Evolutionary conservation across 2,113 vertebrate species (phyloP).

Genomic region (Rhynchopsitta pachyrhyncha): DNA sequence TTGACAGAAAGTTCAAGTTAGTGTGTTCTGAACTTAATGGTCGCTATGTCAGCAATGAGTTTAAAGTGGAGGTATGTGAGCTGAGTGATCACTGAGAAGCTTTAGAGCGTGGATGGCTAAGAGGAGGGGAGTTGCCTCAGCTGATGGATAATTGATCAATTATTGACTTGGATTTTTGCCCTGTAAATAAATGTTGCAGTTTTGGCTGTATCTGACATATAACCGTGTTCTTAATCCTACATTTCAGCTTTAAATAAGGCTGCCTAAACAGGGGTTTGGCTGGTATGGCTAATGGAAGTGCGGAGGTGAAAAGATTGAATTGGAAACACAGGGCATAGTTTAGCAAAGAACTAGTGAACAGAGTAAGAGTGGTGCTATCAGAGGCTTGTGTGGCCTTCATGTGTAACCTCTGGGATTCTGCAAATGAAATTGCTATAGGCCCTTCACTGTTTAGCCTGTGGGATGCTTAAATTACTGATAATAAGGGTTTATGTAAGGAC

Average conservation of each 20-base stretch:
- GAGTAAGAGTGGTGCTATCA: background rate
- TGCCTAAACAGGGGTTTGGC: background rate
- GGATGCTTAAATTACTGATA: background rate
- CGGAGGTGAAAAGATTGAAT: background rate
- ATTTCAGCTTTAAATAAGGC: background rate
- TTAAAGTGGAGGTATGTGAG: constrained; percentile 90
- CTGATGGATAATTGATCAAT: background rate
- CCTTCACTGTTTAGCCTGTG: background rate
- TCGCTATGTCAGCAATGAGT: constrained; percentile 96
- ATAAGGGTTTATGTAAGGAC: background rate
- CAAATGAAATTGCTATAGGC: background rate
- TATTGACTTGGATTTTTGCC: background rate
- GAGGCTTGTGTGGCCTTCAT: background rate
- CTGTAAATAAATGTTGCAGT: background rate
- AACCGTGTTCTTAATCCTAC: background rate
- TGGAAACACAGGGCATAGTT: background rate
- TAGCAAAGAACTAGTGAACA: background rate
- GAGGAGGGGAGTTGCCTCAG: background rate
- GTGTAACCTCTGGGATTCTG: background rate
- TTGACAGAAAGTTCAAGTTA: constrained; percentile 94
- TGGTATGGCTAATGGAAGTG: background rate
- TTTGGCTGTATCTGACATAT: background rate
- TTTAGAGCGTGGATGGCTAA: fast-evolving
- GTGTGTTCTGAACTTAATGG: constrained; percentile 96
- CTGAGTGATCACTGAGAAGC: fast-evolving